Conservation (phyloP, 1,140 invertebrate genomes). For the Drosophila ohnishii region DNA sequence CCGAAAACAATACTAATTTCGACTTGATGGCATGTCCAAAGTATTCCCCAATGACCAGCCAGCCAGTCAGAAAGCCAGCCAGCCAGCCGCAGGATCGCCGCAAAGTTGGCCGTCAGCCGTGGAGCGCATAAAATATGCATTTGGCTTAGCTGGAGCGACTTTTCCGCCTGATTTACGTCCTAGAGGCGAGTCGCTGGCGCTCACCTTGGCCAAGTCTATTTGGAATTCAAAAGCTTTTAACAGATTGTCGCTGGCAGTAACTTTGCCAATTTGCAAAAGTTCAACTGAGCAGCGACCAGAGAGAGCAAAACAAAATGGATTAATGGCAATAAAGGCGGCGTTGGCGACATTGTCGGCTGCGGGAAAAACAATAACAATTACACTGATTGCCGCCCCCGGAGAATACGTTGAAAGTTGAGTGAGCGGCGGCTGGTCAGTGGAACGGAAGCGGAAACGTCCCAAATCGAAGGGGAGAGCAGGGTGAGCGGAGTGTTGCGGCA, state of each 20-base stretch:
- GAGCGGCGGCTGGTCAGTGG: slow-evolving; percentile 51
- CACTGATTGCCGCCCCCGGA: slow-evolving; percentile 71
- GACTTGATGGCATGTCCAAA: slow-evolving; percentile 22
- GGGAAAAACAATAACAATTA: slow-evolving; percentile 73
- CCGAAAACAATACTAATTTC: slow-evolving; percentile 45
- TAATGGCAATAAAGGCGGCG: slow-evolving; percentile 20
- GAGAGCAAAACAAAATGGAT: slow-evolving; percentile 42
- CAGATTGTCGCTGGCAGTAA: slow-evolving; percentile 56
- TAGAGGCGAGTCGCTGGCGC: neutral
- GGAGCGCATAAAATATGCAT: slow-evolving; percentile 36
- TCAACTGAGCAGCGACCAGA: slow-evolving; percentile 22
- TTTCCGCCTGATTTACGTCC: slow-evolving; percentile 44
- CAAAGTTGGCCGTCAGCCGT: slow-evolving; percentile 10
- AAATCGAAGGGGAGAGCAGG: slow-evolving; percentile 1
- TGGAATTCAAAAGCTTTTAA: slow-evolving; percentile 57
- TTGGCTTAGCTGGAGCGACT: slow-evolving; percentile 17
- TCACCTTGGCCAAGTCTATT: slow-evolving; percentile 45
- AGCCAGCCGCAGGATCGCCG: slow-evolving; percentile 18
- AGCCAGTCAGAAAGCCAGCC: neutral
- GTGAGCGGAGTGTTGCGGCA: neutral
- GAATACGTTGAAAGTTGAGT: slow-evolving; percentile 51
- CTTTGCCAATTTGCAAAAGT: slow-evolving; percentile 68
- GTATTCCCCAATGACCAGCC: slow-evolving; percentile 19
- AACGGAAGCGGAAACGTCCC: slow-evolving; percentile 47
- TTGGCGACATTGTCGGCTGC: neutral